A percentile compares a stretch with the other conserved stretches of the same genome.
phyloP scores from a whole-genome alignment of 1,140 invertebrate genomes.

The Parapsyche elsis region DNA sequence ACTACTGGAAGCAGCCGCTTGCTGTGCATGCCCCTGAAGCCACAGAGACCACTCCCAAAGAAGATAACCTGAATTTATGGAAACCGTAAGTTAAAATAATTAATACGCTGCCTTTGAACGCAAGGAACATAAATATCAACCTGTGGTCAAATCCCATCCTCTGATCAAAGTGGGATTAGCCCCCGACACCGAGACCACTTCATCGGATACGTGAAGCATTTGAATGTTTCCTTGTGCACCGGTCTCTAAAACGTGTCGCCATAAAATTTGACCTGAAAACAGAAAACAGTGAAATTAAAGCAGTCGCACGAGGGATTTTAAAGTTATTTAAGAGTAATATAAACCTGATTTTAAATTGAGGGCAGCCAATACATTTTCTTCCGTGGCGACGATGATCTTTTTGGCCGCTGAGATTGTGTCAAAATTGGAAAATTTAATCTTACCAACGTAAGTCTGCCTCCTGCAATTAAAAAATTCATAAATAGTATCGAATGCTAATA shows the following conservation, averaged over 20 bases:
- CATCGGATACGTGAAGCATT: conserved; percentile 72
- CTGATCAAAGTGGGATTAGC: conserved; percentile 78
- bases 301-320: no score
- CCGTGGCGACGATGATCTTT: conserved; percentile 86
- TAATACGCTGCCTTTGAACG: background rate
- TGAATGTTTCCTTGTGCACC: conserved; percentile 71
- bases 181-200: conserved; percentile 79
- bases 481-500: background rate
- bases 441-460: conserved; percentile 87
- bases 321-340: background rate
- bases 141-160: conserved; percentile 80
- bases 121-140: conserved; percentile 60
- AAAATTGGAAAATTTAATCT: conserved; percentile 82
- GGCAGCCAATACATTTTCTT: conserved; percentile 88
- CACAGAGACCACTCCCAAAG: conserved; percentile 72
- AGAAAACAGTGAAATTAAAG: background rate
- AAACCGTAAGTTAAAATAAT: background rate
- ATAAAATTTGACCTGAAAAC: conserved; percentile 77
- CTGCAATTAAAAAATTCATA: conserved; percentile 66
- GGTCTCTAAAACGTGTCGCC: conserved; percentile 83
- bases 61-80: conserved; percentile 61
- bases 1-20: conserved; percentile 61
- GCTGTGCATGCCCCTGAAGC: conserved; percentile 63
- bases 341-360: conserved; percentile 83
- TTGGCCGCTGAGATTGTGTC: conserved; percentile 80